Conservation (phyloP, 2,113 vertebrate species). For the Tyto alba region DNA sequence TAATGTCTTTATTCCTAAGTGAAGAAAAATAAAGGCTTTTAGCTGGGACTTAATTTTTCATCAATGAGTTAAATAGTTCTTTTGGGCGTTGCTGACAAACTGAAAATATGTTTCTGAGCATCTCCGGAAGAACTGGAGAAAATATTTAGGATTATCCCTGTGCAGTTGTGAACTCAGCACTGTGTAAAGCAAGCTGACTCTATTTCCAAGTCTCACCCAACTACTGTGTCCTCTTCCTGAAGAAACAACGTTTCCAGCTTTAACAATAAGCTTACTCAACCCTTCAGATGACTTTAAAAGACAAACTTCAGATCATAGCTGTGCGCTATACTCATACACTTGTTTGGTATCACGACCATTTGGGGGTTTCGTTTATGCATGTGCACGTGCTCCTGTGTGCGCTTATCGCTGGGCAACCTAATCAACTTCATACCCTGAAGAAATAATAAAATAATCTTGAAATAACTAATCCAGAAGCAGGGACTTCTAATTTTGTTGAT, state of each 20-base stretch:
- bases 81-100: slow-evolving; percentile 17
- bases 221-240: neutral
- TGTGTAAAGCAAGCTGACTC: slow-evolving; percentile 43
- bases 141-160: neutral
- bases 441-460: neutral
- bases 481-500: slow-evolving; percentile 53
- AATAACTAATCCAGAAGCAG: slow-evolving; percentile 35
- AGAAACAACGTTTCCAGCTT: slow-evolving; percentile 44
- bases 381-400: neutral
- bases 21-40: slow-evolving; percentile 51
- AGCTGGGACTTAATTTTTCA: slow-evolving; percentile 60
- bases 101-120: slow-evolving; percentile 47
- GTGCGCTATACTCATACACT: neutral
- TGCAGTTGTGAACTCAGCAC: neutral
- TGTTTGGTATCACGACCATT: neutral
- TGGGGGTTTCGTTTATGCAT: neutral
- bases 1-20: slow-evolving; percentile 67
- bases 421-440: neutral
- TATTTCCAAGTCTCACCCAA: slow-evolving; percentile 50
- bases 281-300: slow-evolving; percentile 50
- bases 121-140: neutral
- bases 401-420: neutral
- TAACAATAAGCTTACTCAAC: slow-evolving; percentile 69
- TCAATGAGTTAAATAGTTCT: slow-evolving; percentile 48
- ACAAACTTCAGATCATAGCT: neutral